Percentiles rank a stretch among this genome's conserved stretches.
These are phyloP conservation scores for Anthopleura xanthogrammica DNA, from an alignment of 92 coral and sea anemone species.

Conservation along the genomic window DNA sequence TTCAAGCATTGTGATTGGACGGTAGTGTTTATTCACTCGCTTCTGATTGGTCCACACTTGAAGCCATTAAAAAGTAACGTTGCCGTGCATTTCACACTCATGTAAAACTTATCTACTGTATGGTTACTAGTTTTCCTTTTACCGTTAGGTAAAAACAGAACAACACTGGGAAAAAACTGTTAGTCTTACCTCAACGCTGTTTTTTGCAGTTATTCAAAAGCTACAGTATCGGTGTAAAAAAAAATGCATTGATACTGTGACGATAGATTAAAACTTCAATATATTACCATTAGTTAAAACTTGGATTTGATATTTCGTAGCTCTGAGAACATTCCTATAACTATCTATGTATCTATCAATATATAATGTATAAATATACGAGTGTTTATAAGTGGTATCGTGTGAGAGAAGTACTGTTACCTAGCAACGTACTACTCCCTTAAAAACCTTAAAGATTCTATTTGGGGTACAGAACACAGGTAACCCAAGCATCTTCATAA, in stretches of 20 bases:
- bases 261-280: conserved; percentile 32
- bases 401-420: conserved; percentile 13
- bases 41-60: conserved; percentile 10
- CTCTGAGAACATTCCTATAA: conserved; percentile 30
- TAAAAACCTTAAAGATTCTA: background rate
- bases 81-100: background rate
- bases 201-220: conserved; percentile 37
- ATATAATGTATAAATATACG: conserved; percentile 26
- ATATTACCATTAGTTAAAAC: conserved; percentile 16
- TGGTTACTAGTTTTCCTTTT: background rate
- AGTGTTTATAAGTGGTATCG: conserved; percentile 17
- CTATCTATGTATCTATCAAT: conserved; percentile 26
- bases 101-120: background rate
- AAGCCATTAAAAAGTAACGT: background rate
- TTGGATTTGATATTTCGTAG: conserved; percentile 17
- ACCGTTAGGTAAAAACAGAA: conserved; percentile 5
- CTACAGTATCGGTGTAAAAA: conserved; percentile 24
- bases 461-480: background rate
- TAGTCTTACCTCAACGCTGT: background rate
- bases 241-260: conserved; percentile 15
- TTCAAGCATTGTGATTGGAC: background rate
- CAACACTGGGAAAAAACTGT: conserved; percentile 2
- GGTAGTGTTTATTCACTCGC: background rate
- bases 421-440: background rate
- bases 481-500: background rate